These are phyloP conservation scores for Meriones psammophilus DNA, from an alignment of 2,797 vertebrate genomes.

Conservation along the genomic window DNA sequence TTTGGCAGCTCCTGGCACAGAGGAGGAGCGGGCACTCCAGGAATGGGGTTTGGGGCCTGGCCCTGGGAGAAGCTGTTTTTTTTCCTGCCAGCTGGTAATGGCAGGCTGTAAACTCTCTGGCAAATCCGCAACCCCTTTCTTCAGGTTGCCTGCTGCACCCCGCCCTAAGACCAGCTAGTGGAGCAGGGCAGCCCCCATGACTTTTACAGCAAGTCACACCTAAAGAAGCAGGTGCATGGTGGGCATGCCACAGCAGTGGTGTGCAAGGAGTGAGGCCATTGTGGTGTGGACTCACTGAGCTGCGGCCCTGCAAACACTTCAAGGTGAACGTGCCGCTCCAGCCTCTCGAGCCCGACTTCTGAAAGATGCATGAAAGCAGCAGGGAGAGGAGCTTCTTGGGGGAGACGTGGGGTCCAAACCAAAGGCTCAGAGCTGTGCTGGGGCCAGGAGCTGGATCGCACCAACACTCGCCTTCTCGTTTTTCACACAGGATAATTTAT, in stretches of 20 bases:
- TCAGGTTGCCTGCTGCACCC: background rate
- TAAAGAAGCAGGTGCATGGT: too few species aligned
- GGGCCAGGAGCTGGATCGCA: background rate
- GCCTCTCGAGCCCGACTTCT: background rate
- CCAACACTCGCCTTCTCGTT: slow-evolving; percentile 39
- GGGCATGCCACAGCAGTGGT: background rate
- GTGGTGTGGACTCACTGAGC: background rate
- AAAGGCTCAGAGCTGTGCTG: fast-evolving
- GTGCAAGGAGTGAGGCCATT: fast-evolving
- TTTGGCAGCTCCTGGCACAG: slow-evolving; percentile 39
- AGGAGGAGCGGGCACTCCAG: background rate
- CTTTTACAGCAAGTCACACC: background rate
- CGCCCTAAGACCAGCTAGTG: fast-evolving
- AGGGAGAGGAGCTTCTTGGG: fast-evolving
- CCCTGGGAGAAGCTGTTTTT: background rate
- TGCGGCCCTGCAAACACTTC: too few species aligned
- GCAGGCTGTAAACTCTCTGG: background rate
- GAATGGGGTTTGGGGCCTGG: background rate
- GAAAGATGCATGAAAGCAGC: background rate
- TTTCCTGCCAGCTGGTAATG: background rate
- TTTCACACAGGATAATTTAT: slow-evolving; percentile 82
- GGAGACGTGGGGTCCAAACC: background rate
- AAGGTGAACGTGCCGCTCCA: background rate
- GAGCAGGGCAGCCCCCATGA: fast-evolving
- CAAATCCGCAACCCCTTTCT: too few species aligned